phyloP scores from a whole-genome alignment of 2,888 invertebrate genomes.

The Enchytraeus crypticus region DNA sequence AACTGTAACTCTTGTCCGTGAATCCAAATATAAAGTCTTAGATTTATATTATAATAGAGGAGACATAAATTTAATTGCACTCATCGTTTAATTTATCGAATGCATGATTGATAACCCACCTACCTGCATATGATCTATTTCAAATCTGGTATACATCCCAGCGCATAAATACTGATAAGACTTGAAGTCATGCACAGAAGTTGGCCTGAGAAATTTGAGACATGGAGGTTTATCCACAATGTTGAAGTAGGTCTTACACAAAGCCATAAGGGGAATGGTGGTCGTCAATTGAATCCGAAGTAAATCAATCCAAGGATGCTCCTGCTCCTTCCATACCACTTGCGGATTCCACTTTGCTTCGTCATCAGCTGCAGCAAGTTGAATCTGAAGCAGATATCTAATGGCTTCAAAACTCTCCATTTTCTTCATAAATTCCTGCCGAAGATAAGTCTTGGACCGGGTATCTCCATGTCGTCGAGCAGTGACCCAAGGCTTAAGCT shows the following conservation, averaged over 20 bases:
- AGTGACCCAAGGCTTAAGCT: slow-evolving; percentile 13
- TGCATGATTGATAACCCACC: neutral
- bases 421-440: slow-evolving; percentile 17
- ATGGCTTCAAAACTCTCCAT: slow-evolving; percentile 18
- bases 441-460: slow-evolving; percentile 18
- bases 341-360: slow-evolving; percentile 26
- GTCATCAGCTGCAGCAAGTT: slow-evolving; percentile 14
- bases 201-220: slow-evolving; percentile 17
- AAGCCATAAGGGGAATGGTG: slow-evolving; percentile 20
- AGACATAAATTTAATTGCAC: no score
- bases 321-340: slow-evolving; percentile 24
- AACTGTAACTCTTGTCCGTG: no score
- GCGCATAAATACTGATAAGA: slow-evolving; percentile 19
- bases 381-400: slow-evolving; percentile 24
- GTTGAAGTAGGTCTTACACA: slow-evolving; percentile 26
- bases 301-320: slow-evolving; percentile 25
- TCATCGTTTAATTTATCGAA: neutral
- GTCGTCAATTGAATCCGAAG: slow-evolving; percentile 23
- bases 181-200: slow-evolving; percentile 18
- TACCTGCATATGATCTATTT: slow-evolving; percentile 22
- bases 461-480: neutral
- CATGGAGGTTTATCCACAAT: slow-evolving; percentile 27
- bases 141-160: slow-evolving; percentile 26
- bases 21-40: no score
- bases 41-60: no score